phyloP scores from a whole-genome alignment of 2,888 invertebrate genomes.

The Ethmia dodecea region DNA sequence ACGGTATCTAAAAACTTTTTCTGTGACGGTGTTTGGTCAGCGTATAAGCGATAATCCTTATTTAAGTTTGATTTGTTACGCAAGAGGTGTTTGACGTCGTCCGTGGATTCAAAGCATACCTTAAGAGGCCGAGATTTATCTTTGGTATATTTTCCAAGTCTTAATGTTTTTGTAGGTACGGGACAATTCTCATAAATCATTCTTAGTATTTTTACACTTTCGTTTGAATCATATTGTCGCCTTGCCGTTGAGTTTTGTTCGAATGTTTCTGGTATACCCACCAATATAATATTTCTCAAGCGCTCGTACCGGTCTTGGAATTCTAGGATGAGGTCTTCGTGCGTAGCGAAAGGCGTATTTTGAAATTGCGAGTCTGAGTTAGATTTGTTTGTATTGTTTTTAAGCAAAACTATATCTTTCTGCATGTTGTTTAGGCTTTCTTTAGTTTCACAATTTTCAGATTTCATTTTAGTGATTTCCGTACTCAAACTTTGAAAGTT shows the following conservation, averaged over 20 bases:
- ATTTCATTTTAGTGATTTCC: conserved; percentile 16
- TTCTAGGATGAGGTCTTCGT: conserved; percentile 21
- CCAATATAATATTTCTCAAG: conserved; percentile 23
- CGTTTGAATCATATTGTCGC: conserved; percentile 13
- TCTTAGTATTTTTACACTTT: conserved; percentile 12
- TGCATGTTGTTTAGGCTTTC: conserved; percentile 9
- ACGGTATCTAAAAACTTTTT: conserved; percentile 15
- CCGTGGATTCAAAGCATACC: conserved; percentile 15
- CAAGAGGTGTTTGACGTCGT: conserved; percentile 15
- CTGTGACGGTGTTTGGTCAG: conserved; percentile 23
- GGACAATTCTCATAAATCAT: conserved; percentile 13
- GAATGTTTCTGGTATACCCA: conserved; percentile 19
- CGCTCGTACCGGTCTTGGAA: conserved; percentile 20
- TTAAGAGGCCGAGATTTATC: conserved; percentile 20
- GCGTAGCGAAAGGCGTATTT: conserved; percentile 9
- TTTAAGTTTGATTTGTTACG: conserved; percentile 18
- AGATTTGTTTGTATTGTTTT: conserved; percentile 4
- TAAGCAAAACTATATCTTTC: conserved; percentile 4
- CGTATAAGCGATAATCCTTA: conserved; percentile 17
- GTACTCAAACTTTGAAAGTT: conserved; percentile 8
- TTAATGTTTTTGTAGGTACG: conserved; percentile 17
- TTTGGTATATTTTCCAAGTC: conserved; percentile 21
- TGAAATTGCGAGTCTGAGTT: no score
- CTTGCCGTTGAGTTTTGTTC: conserved; percentile 11
- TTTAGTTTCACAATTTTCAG: conserved; percentile 8